A percentile compares a stretch with the other conserved stretches of the same genome.
Evolutionary conservation across 2,113 vertebrate species (phyloP).

Genomic region (Gallinago media): DNA sequence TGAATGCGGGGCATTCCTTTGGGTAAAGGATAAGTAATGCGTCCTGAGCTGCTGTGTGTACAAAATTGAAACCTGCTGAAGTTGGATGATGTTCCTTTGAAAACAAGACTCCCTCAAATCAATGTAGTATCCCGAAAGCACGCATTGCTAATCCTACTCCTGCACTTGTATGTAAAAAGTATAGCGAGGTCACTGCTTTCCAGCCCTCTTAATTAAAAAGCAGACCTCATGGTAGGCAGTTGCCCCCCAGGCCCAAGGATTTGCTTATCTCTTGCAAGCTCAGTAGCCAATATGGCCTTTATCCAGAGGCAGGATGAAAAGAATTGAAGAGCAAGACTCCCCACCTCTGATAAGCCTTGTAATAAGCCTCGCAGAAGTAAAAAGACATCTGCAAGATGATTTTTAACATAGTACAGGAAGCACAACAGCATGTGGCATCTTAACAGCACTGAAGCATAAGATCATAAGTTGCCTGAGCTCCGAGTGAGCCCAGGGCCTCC

Average conservation of each 20-base stretch:
- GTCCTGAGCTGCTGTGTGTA: not conserved
- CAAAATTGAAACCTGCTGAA: not conserved
- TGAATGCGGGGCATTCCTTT: not conserved
- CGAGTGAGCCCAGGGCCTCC: not conserved
- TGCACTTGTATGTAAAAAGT: not conserved
- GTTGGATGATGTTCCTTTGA: not conserved
- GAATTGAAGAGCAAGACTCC: not conserved
- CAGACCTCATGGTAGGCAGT: not conserved
- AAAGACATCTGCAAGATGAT: not conserved
- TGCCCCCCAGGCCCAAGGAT: constrained; percentile 6
- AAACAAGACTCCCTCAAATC: not conserved
- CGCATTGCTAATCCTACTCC: not conserved
- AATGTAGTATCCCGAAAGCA: not conserved
- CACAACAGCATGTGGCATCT: not conserved
- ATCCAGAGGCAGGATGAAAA: not conserved
- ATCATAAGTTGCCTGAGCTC: not conserved
- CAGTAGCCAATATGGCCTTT: constrained; percentile 4
- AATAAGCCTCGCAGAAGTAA: not conserved
- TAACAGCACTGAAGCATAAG: not conserved
- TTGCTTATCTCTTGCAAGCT: constrained; percentile 50
- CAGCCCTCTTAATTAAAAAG: constrained; percentile 47
- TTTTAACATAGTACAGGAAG: not conserved
- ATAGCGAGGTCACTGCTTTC: constrained; percentile 9
- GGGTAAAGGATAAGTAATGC: not conserved
- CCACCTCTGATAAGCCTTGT: not conserved